Evolutionary conservation across 2,888 invertebrate species (phyloP).

Genomic region (Drepana falcataria): DNA sequence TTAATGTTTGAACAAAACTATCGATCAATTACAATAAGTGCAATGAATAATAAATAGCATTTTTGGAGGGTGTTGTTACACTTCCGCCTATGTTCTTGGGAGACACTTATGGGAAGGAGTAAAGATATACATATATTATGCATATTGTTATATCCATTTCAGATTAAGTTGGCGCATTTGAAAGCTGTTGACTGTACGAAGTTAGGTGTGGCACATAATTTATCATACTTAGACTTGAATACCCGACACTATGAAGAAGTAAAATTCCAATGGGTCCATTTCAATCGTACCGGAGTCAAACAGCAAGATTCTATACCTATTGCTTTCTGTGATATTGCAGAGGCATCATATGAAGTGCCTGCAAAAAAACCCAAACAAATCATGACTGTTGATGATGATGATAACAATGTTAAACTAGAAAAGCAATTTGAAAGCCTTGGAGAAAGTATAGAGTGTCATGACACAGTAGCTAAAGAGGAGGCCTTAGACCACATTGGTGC

Average conservation of each 20-base stretch:
- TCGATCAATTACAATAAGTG: too few relatives aligned
- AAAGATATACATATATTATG: too few relatives aligned
- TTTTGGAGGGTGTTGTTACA: too few relatives aligned
- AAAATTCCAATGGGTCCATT: slow-evolving; percentile 48
- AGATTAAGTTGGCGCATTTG: slow-evolving; percentile 49
- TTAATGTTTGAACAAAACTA: too few relatives aligned
- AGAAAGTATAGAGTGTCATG: slow-evolving; percentile 7
- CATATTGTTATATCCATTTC: slow-evolving; percentile 8
- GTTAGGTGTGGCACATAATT: slow-evolving; percentile 36
- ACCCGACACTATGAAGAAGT: slow-evolving; percentile 42
- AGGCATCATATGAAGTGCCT: slow-evolving; percentile 28
- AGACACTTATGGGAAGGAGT: too few relatives aligned
- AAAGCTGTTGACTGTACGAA: slow-evolving; percentile 33
- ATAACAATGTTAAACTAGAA: slow-evolving; percentile 21
- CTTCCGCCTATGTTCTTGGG: too few relatives aligned
- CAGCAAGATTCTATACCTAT: slow-evolving; percentile 33
- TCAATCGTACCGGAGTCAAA: slow-evolving; percentile 28
- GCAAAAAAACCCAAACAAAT: slow-evolving; percentile 10
- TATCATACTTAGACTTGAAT: slow-evolving; percentile 38
- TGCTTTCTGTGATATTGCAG: slow-evolving; percentile 40
- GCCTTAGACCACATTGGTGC: too few relatives aligned
- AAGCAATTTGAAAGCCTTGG: slow-evolving; percentile 4
- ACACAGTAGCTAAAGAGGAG: slow-evolving; percentile 1
- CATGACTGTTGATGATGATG: neutral
- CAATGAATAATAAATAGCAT: too few relatives aligned